A percentile compares a stretch with the other conserved stretches of the same genome.
Conservation (phyloP, 2,888 invertebrate species). For the Augiades crinisus region DNA sequence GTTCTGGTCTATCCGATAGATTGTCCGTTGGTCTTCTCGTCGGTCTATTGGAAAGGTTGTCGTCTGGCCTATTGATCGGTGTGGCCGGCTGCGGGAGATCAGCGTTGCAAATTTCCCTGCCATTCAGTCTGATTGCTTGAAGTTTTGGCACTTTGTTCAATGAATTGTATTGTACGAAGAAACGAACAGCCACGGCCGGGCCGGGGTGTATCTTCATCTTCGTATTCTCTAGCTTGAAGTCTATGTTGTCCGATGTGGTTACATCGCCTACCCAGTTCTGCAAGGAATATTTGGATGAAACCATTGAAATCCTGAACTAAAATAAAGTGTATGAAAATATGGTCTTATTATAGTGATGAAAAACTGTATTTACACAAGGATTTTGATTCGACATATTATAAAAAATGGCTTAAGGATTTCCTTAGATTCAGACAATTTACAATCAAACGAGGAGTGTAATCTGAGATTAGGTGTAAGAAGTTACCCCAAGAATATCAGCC, state of each 20-base stretch:
- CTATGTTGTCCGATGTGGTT: constrained; percentile 78
- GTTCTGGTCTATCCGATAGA: background rate
- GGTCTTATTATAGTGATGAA: no score
- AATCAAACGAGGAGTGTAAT: no score
- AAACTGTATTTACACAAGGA: no score
- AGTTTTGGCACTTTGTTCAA: constrained; percentile 71
- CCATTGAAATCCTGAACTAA: no score
- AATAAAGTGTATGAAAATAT: no score
- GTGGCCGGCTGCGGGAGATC: constrained; percentile 53
- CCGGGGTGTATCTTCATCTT: constrained; percentile 80
- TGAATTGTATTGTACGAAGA: constrained; percentile 82
- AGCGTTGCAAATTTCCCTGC: constrained; percentile 80
- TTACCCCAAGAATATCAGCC: constrained; percentile 83
- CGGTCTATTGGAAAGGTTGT: constrained; percentile 23
- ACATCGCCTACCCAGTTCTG: constrained; percentile 84
- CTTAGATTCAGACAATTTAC: no score
- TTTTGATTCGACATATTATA: no score
- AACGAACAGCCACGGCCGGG: constrained; percentile 76
- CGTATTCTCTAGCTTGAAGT: constrained; percentile 81
- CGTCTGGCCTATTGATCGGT: constrained; percentile 45
- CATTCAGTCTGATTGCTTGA: constrained; percentile 77
- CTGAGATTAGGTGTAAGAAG: no score
- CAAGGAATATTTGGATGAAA: background rate
- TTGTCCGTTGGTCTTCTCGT: constrained; percentile 10
- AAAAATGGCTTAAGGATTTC: no score